Evolutionary conservation across 2,888 invertebrate species (phyloP).

Genomic region (Ischnus inquisitorius): DNA sequence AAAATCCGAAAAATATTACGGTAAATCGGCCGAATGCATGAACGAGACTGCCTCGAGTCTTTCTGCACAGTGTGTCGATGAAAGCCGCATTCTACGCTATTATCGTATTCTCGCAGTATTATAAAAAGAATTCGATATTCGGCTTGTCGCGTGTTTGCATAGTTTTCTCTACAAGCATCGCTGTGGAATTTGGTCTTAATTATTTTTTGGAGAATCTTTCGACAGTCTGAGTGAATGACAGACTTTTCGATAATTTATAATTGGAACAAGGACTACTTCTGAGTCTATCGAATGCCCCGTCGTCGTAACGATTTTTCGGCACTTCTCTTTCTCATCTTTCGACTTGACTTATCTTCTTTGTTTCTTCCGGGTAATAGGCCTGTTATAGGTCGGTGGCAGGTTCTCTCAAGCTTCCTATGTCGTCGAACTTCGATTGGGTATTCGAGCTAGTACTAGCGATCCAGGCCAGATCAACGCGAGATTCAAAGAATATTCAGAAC

Average conservation of each 20-base stretch:
- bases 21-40: slow-evolving; percentile 41
- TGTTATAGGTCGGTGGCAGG: background rate
- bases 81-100: background rate
- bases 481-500: too few relatives aligned
- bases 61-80: slow-evolving; percentile 17
- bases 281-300: slow-evolving; percentile 7
- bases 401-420: background rate
- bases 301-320: background rate
- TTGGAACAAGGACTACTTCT: background rate
- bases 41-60: background rate
- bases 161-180: slow-evolving; percentile 27
- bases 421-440: background rate
- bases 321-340: slow-evolving; percentile 6
- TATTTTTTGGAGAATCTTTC: background rate
- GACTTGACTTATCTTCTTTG: slow-evolving; percentile 10
- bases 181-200: slow-evolving; percentile 20
- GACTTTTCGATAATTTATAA: slow-evolving; percentile 3
- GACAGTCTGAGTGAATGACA: background rate
- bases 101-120: background rate
- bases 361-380: background rate
- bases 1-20: slow-evolving; percentile 46
- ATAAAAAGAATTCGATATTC: slow-evolving; percentile 5
- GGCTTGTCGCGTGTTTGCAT: slow-evolving; percentile 29
- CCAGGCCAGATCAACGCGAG: too few relatives aligned
- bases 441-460: too few relatives aligned